Conservation (phyloP, 2,113 vertebrate genomes). For the Hyaena hyaena region DNA sequence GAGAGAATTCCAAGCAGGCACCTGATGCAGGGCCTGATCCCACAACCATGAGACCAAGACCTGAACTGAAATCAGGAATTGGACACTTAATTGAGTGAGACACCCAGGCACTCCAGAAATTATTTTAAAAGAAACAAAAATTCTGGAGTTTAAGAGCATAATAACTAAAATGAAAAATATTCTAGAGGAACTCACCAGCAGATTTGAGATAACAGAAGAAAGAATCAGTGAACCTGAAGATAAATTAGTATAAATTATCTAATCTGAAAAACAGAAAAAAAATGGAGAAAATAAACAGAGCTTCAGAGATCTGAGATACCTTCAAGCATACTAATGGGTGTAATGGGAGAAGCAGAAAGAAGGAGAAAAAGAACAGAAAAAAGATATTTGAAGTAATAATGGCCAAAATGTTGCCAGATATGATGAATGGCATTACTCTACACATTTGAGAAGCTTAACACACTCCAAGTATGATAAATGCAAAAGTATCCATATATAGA, state of each 20-base stretch:
- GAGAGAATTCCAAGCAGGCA: too few relatives aligned
- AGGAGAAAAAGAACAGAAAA: neutral
- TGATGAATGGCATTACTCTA: neutral
- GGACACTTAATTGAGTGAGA: too few relatives aligned
- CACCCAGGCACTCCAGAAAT: neutral
- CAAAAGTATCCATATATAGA: neutral
- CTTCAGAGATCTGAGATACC: neutral
- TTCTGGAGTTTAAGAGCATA: neutral
- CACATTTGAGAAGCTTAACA: neutral
- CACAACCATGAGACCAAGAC: too few relatives aligned
- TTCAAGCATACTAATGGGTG: neutral
- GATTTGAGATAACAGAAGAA: neutral
- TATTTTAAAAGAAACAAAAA: conserved; percentile 30
- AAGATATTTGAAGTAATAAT: conserved; percentile 5
- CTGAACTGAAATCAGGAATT: too few relatives aligned
- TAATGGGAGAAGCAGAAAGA: neutral
- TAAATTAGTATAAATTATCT: neutral
- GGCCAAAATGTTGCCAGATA: neutral
- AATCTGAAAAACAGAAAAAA: neutral
- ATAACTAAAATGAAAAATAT: neutral
- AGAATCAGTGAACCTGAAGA: neutral
- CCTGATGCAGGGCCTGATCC: too few relatives aligned
- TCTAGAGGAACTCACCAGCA: neutral
- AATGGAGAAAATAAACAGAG: neutral
- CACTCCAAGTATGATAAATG: neutral